Base-by-base conservation (phyloP, 2,113 vertebrate species). In the Hyaena hyaena region DNA sequence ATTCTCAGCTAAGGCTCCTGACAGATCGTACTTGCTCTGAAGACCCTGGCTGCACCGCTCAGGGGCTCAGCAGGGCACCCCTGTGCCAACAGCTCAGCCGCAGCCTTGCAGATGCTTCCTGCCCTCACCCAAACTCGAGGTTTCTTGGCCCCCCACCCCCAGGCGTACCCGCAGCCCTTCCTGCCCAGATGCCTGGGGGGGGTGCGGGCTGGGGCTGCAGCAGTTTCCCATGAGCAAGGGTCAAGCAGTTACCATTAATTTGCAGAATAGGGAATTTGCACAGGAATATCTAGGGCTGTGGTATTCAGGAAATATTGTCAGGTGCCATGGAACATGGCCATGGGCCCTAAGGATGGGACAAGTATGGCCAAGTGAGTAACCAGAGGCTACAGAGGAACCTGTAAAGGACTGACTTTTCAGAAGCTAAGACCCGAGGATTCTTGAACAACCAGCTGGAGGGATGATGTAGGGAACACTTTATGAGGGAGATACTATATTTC, bases 21-120 rank as follows among this genome's bases (percentile, higher is more conserved):
- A 28, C 0, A 14, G 1, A 12, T 7, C 0, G 0, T 43, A 11
- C 8, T 10, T 0, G n/a, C 3, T 11, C 65, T 89, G n/a, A 85
- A 63, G 23, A 69, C 31, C 61, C 50, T 35, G 2, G 31, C 11
- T 0, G 0, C 5, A 3, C 21, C 74, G 10, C 53, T 7, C 10
- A 58, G 81, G 48, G 58, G 74, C 71, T 69, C 26, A 0, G n/a
- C 16, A 5, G 0, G 61, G 0, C 68, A 50, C 16, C 53, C 79
- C 71, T 80, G 45, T 50, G 82, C 71, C n/a, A 21, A n/a, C 15
- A 86, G 50, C 53, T n/a, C 0, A 8, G 50, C n/a, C 74, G 55
- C 35, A 65, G 63, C 69, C 11, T 4, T 31, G 0, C 66, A 88
- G 7, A 1, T 48, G 1, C 19, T 21, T 80, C 12, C 35, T 33